Percentiles rank a stretch among this genome's conserved stretches.
Conservation (phyloP, 2,113 vertebrate species). For the Gallinago paraguaiae region DNA sequence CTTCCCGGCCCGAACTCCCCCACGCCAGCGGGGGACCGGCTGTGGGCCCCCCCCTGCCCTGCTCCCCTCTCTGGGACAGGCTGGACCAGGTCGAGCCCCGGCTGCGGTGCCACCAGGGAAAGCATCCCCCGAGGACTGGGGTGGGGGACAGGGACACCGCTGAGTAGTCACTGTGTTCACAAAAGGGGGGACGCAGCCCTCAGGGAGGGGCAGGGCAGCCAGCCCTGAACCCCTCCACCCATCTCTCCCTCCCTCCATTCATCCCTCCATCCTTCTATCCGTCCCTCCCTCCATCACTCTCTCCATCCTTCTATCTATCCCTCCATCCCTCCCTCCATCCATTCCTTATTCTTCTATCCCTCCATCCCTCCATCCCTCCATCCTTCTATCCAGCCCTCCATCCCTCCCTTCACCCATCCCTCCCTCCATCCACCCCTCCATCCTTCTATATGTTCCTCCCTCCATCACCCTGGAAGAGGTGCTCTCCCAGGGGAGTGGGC, state of each 20-base stretch:
- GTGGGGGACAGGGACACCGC: too few relatives aligned
- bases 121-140: rapidly evolving
- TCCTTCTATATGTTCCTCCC: too few relatives aligned
- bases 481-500: rapidly evolving
- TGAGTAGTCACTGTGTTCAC: background rate
- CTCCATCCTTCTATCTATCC: too few relatives aligned
- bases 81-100: background rate
- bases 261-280: too few relatives aligned
- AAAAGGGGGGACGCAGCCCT: background rate
- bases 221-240: background rate
- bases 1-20: conserved; percentile 78
- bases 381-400: too few relatives aligned
- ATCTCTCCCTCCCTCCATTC: background rate
- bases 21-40: conserved; percentile 85
- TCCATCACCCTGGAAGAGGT: too few relatives aligned
- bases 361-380: too few relatives aligned
- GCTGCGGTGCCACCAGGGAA: background rate
- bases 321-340: too few relatives aligned
- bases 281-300: too few relatives aligned
- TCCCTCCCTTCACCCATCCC: too few relatives aligned
- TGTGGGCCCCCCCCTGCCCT: background rate
- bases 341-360: too few relatives aligned
- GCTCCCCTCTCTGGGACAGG: background rate
- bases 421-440: too few relatives aligned
- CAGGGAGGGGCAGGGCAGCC: rapidly evolving